Percentiles rank a stretch among this genome's conserved stretches.
phyloP scores from a whole-genome alignment of 2,113 vertebrate species.

The Mustelus asterias region DNA sequence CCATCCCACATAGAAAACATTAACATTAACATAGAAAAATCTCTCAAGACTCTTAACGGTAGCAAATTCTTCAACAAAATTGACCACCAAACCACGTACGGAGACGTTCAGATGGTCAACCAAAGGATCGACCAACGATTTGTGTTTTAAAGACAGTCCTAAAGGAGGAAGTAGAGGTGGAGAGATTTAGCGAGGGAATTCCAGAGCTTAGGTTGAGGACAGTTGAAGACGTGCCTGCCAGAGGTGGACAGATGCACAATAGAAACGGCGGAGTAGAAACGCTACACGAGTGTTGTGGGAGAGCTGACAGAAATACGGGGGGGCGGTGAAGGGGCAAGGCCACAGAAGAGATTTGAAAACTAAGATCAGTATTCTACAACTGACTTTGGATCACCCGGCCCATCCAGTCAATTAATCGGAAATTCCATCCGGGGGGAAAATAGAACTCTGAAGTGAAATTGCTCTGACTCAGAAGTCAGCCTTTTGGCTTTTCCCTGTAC shows the following conservation, averaged over 20 bases:
- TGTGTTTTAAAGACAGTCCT: background rate
- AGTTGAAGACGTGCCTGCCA: background rate
- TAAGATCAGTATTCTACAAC: too few species aligned
- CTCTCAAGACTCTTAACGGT: background rate
- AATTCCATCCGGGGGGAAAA: background rate
- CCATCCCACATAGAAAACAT: too few species aligned
- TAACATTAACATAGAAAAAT: background rate
- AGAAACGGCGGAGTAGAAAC: too few species aligned
- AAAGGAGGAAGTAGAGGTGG: background rate
- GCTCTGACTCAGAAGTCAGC: background rate
- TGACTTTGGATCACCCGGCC: background rate
- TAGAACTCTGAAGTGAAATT: background rate
- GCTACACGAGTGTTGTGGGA: too few species aligned
- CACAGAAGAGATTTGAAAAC: background rate
- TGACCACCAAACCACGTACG: background rate
- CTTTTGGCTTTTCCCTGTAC: background rate
- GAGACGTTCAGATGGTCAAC: background rate
- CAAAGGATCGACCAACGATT: background rate
- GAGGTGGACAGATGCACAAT: background rate
- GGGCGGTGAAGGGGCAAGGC: too few species aligned
- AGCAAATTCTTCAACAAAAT: background rate
- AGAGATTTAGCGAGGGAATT: background rate
- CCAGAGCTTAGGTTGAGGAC: background rate
- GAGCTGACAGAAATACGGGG: background rate
- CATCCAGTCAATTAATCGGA: background rate